A percentile compares a stretch with the other conserved stretches of the same genome.
Evolutionary conservation across 2,113 vertebrate species (phyloP).

Genomic region (Phylloscopus whistleri): DNA sequence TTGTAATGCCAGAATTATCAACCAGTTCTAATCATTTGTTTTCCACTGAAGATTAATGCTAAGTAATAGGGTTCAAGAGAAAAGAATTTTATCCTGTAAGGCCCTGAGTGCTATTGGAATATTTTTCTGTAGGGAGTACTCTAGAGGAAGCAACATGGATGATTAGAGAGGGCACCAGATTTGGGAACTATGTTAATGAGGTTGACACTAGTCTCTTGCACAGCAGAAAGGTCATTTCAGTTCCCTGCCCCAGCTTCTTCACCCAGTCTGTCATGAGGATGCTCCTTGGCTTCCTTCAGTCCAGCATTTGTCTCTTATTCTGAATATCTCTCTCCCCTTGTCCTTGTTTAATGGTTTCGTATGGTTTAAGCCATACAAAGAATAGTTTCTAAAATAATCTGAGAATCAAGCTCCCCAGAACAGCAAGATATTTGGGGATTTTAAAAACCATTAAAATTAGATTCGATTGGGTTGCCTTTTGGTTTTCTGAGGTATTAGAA

Average conservation of each 20-base stretch:
- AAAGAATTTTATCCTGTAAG: neutral
- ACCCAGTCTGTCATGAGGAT: neutral
- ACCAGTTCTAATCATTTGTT: neutral
- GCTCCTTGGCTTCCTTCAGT: neutral
- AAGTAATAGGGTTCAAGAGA: neutral
- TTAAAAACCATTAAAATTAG: neutral
- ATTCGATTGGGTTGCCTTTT: neutral
- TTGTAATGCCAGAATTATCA: neutral
- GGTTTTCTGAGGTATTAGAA: neutral
- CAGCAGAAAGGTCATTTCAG: neutral
- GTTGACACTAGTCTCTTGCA: neutral
- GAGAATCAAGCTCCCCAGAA: neutral
- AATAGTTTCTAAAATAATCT: neutral
- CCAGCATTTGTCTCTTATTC: neutral
- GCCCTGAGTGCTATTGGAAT: neutral
- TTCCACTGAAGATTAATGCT: neutral
- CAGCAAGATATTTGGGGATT: neutral
- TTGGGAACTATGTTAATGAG: neutral
- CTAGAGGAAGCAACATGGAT: neutral
- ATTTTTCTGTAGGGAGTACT: neutral
- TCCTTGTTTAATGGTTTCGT: neutral
- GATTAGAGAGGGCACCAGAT: neutral
- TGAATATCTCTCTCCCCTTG: neutral
- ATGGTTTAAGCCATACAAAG: neutral
- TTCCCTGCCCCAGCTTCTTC: neutral